Evolutionary conservation across 2,888 invertebrate species (phyloP), one percentile per base, ranked within the genome.

Genomic region (Euclidia mi): DNA sequence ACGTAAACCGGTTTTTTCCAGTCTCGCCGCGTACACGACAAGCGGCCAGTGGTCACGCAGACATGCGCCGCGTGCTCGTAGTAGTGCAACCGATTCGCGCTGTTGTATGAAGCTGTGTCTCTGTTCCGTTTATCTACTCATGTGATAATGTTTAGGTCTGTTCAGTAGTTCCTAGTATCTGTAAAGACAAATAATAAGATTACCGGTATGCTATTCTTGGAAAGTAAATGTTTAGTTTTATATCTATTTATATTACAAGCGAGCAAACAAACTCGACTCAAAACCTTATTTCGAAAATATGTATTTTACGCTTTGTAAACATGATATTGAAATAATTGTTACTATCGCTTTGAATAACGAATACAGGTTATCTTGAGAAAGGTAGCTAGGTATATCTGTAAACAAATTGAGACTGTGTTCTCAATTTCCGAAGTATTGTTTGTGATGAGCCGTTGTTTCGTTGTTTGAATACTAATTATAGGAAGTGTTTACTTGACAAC

Each of bases 161-260:
- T n/a, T 38, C 14, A 1, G 46, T 2, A 28, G 46, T 58, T 50
- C 32, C 31, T 20, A 12, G 4, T 11, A 44, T 42, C 11, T 41
- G 35, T 42, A 29, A 41, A 47, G 25, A 15, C 45, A 61, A 53
- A 50, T 34, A 55, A 43, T 57, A 57, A 60, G 28, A 68, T 59
- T 42, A 65, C 43, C 14, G 18, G 14, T 35, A 7, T 46, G 40
- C 28, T 38, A 56, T 73, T 64, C 56, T 15, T 25, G 34, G 57
- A 70, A 61, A 47, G 41, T 31, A 53, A 34, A 46, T 56, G 49
- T 69, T 40, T 65, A 56, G 73, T 70, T 58, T 67, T 50, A 58
- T 71, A 74, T 74, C 62, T 67, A 69, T 72, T 71, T 75, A 61
- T 61, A 53, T 55, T 40, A 29, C 42, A 57, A 61, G 64, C 49